These are phyloP conservation scores for Megalops cyprinoides DNA, from an alignment of 2,797 vertebrate genomes.

Conservation along the genomic window DNA sequence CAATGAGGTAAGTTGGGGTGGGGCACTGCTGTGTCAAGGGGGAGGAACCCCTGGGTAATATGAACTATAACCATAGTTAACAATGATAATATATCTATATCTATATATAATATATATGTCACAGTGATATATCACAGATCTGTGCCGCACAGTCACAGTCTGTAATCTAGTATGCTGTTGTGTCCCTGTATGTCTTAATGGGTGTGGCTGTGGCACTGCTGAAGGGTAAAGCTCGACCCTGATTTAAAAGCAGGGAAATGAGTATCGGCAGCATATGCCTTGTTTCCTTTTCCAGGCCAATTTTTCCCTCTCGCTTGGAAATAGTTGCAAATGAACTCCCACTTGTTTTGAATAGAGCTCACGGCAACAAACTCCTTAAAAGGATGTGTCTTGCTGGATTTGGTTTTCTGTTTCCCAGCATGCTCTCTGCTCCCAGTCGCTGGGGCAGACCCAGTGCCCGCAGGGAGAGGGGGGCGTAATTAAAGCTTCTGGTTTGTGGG, in stretches of 20 bases:
- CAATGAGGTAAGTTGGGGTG: slow-evolving; percentile 83
- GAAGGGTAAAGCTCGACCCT: slow-evolving; percentile 15
- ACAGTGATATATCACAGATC: neutral
- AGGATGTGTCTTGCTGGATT: slow-evolving; percentile 35
- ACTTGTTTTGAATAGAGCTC: slow-evolving; percentile 63
- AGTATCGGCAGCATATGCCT: slow-evolving; percentile 29
- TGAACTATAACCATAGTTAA: too few relatives aligned
- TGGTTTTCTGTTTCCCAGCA: slow-evolving; percentile 39
- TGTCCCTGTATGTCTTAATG: too few relatives aligned
- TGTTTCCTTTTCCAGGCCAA: slow-evolving; percentile 25
- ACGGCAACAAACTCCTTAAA: slow-evolving; percentile 37
- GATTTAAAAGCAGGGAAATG: slow-evolving; percentile 61
- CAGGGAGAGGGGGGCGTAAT: slow-evolving; percentile 12
- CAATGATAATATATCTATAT: too few relatives aligned
- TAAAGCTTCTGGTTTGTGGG: slow-evolving; percentile 22
- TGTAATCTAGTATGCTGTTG: too few relatives aligned
- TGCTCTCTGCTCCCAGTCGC: slow-evolving; percentile 16
- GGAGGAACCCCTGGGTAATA: neutral
- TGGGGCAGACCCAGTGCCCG: neutral
- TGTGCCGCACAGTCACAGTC: neutral
- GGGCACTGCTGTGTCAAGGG: neutral
- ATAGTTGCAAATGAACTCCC: slow-evolving; percentile 67
- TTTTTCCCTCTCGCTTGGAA: slow-evolving; percentile 57
- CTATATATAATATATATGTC: too few relatives aligned
- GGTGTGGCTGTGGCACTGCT: too few relatives aligned